These are phyloP conservation scores for Bombus ignitus DNA, from an alignment of 1,140 invertebrate genomes.

Conservation along the genomic window DNA sequence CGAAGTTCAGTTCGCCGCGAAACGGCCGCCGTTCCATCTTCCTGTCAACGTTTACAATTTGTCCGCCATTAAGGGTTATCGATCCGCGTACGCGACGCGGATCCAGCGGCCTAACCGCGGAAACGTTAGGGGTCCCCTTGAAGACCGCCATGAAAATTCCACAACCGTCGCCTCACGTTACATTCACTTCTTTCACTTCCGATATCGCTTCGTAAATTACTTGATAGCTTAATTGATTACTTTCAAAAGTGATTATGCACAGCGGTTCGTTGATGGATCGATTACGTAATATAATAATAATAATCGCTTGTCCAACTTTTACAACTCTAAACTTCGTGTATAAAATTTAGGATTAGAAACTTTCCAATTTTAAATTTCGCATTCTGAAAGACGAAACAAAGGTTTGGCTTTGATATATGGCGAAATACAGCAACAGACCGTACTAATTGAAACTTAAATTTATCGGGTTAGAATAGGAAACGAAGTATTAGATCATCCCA, in stretches of 20 bases:
- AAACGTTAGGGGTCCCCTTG: neutral
- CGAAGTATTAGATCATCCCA: too few relatives aligned
- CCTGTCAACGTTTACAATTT: constrained; percentile 47
- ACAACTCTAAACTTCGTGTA: too few relatives aligned
- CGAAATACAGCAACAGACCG: too few relatives aligned
- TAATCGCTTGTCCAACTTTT: too few relatives aligned
- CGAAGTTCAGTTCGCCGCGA: constrained; percentile 56
- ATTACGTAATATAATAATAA: too few relatives aligned
- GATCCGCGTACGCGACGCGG: constrained; percentile 24
- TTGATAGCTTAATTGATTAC: neutral
- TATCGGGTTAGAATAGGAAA: too few relatives aligned
- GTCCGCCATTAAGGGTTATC: constrained; percentile 35
- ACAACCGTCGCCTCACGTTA: neutral
- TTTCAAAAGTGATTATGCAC: neutral
- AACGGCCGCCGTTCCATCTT: constrained; percentile 38
- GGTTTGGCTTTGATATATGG: too few relatives aligned
- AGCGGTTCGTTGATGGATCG: too few relatives aligned
- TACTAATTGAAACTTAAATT: too few relatives aligned
- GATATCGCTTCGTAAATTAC: neutral
- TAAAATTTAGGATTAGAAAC: too few relatives aligned
- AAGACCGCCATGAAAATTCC: neutral
- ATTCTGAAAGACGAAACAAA: too few relatives aligned
- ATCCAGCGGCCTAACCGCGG: neutral
- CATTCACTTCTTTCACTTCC: neutral
- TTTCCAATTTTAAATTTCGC: too few relatives aligned